These are phyloP conservation scores for Drosophila monieri DNA, from an alignment of 2,888 invertebrate species.

Conservation along the genomic window DNA sequence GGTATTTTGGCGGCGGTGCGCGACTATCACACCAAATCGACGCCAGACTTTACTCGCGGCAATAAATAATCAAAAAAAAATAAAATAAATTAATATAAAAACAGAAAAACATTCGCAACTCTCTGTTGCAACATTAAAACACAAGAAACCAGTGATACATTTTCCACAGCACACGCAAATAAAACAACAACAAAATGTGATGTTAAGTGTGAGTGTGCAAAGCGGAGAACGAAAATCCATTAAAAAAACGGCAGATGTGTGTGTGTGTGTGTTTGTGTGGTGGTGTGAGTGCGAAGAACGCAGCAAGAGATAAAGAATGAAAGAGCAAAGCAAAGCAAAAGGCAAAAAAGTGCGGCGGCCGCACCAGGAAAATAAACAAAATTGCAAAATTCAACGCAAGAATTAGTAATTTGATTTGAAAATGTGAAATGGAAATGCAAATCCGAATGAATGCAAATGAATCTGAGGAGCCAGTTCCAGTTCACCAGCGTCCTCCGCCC, in stretches of 20 bases:
- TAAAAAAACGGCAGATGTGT: conserved; percentile 18
- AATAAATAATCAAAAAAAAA: conserved; percentile 9
- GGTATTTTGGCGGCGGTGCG: conserved; percentile 4
- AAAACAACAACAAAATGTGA: conserved; percentile 62
- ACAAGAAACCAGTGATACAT: conserved; percentile 52
- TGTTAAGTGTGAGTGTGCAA: conserved; percentile 67
- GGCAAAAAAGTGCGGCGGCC: conserved; percentile 21
- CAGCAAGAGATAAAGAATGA: conserved; percentile 23
- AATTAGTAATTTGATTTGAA: neutral
- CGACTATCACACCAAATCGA: conserved; percentile 3
- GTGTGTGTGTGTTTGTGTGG: conserved; percentile 22
- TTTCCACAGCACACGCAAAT: conserved; percentile 27
- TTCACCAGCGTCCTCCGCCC: neutral
- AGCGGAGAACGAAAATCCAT: conserved; percentile 25
- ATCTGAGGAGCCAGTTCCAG: conserved; percentile 12
- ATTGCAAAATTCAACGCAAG: conserved; percentile 36
- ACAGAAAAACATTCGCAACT: conserved; percentile 22
- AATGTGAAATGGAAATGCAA: neutral
- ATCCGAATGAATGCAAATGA: neutral
- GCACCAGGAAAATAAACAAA: conserved; percentile 50
- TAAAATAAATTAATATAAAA: conserved; percentile 10
- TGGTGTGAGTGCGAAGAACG: conserved; percentile 41
- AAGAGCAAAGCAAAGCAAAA: conserved; percentile 28
- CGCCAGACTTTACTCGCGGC: conserved; percentile 6
- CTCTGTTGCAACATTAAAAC: conserved; percentile 11